Evolutionary conservation across 1,140 invertebrate species (phyloP), one percentile per base, ranked within the genome.

Genomic region (Cyphomyrmex costatus): DNA sequence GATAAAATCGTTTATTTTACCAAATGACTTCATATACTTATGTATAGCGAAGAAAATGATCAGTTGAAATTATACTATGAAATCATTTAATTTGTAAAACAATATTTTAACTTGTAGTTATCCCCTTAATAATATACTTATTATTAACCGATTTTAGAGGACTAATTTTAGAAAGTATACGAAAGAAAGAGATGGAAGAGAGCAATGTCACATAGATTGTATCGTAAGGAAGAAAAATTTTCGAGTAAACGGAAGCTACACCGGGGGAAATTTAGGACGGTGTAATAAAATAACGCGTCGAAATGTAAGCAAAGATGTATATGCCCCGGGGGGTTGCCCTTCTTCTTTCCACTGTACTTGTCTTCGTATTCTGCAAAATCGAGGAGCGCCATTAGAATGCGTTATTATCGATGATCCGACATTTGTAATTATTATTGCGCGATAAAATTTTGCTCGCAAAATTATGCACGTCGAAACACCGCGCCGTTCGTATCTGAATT

Each of bases 231-330:
- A 21, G 27, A 4, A 66, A 78, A 78, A 65, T 53, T 79, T 66
- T 27, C 3, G 4, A 21, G 30, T 49, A 63, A 19, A 46, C 76
- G 36, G 10, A 42, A 46, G 61, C 61, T 33, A 66, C 33, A 21
- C 3, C 36, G 5, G n/a, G 42, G 24, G 27, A 49, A 79, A 79
- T 79, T 79, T 66, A 79, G n/a, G 19, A 4, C 27, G 61, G 6
- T 24, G n/a, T 42, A 79, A 79, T 79, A 79, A 79, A 79, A 79
- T 66, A 79, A 79, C 77, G 61, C 61, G 61, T 66, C n/a, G 27
- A 30, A 66, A 42, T 42, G 77, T 79, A 79, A 79, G 77, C 60
- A 61, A 79, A 79, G 77, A 66, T 61, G 76, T 66, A 66, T 79
- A 61, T 66, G n/a, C 42, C 42, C 60, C 60, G 27, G 61, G 30